Conservation (phyloP, 2,888 invertebrate species). For the Zaprionus bogoriensis region DNA sequence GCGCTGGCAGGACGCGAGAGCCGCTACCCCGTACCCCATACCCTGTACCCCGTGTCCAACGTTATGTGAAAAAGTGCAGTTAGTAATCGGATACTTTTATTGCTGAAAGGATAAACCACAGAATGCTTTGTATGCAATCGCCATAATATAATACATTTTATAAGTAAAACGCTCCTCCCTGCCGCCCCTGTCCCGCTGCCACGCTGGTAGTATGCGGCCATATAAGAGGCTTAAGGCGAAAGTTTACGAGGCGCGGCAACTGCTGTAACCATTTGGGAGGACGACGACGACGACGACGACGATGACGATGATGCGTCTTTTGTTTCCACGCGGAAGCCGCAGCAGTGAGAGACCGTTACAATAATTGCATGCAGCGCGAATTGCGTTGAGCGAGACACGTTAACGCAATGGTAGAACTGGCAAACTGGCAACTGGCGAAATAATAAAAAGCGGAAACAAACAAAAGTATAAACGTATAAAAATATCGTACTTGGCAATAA, state of each 20-base stretch:
- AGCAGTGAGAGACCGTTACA: slow-evolving; percentile 26
- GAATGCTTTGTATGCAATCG: slow-evolving; percentile 65
- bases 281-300: not conserved
- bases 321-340: slow-evolving; percentile 49
- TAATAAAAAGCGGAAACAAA: slow-evolving; percentile 10
- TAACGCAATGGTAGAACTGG: too few relatives aligned
- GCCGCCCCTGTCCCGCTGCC: not conserved
- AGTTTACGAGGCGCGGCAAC: slow-evolving; percentile 59
- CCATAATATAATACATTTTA: slow-evolving; percentile 65
- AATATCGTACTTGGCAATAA: slow-evolving; percentile 61
- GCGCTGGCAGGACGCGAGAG: slow-evolving; percentile 48
- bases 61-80: slow-evolving; percentile 73
- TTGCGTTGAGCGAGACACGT: slow-evolving; percentile 12
- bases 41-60: not conserved
- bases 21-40: not conserved
- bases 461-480: slow-evolving; percentile 22
- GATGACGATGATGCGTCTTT: slow-evolving; percentile 36
- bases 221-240: slow-evolving; percentile 72
- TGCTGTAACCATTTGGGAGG: slow-evolving; percentile 53
- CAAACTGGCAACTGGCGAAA: slow-evolving; percentile 27
- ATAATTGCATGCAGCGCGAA: slow-evolving; percentile 49
- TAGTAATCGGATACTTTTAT: slow-evolving; percentile 82
- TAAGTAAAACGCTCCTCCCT: slow-evolving; percentile 32
- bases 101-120: slow-evolving; percentile 82
- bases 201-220: slow-evolving; percentile 14